Base-by-base conservation (phyloP, 2,888 invertebrate genomes). In the Tetragonisca angustula region DNA sequence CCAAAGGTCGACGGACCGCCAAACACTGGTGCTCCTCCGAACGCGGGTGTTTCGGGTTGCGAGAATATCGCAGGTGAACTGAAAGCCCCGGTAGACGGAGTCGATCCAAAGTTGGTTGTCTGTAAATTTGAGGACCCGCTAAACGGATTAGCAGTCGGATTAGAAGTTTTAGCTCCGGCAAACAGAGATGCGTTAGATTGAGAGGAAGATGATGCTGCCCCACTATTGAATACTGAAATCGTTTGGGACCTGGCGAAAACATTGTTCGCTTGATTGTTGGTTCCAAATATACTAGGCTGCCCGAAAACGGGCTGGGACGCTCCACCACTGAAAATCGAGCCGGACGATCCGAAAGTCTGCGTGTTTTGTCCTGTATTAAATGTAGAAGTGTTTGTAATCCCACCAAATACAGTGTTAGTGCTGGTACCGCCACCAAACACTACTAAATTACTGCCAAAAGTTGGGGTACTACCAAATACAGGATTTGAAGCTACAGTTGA, bases 21-120 rank as follows among this genome's bases (percentile, higher is more conserved):
- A 75, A 94, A 95, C 21, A 91, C 90, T 17, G 91, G 91, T 21
- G 90, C 90, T 52, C 90, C 90, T 13, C 93, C 93, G 76, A 93
- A 94, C 5, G 90, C 88, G 5, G 91, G 74, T 0, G 87, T 87
- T 61, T 90, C 91, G 3, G 88, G 72, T 24, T 91, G 91, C 0
- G 90, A 90, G 52, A 94, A 94, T 27, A 93, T 89, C 27, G 91
- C 81, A 27, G 27, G 27, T 5, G 86, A 54, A 36, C 50, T 88
- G 36, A 86, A 82, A 6, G 76, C 78, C 4, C 87, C 76, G 0
- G 89, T 56, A 4, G 89, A 76, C 9, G 86, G 68, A 15, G 87
- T 74, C 9, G 75, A 43, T 17, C 90, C 89, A 2, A 90, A 90
- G n/a, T 80, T 88, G 9, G 88, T 69, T 6, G 74, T 82, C 68